Conservation (phyloP, 2,888 invertebrate genomes). For the Branchipolynoe longqiensis region DNA sequence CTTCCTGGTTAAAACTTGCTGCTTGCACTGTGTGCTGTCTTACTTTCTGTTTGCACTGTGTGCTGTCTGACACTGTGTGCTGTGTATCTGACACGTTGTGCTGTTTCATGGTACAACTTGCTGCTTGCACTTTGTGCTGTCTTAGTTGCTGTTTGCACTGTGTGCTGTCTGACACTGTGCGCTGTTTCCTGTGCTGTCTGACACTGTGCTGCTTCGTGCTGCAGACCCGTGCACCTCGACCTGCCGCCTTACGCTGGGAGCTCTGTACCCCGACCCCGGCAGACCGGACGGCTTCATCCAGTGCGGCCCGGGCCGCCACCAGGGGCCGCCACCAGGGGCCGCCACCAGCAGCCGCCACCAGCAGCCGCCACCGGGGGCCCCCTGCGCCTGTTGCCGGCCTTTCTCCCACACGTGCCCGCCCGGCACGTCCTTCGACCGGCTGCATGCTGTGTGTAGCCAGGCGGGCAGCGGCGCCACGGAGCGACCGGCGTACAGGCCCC, state of each 20-base stretch:
- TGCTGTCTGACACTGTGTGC: too few species aligned
- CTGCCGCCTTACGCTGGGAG: conserved; percentile 47
- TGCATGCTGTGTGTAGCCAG: conserved; percentile 5
- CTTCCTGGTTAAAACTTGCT: too few species aligned
- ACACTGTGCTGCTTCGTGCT: not conserved
- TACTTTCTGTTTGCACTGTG: too few species aligned
- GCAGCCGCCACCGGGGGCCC: not conserved
- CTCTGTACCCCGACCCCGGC: conserved; percentile 50
- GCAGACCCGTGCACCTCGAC: conserved; percentile 28
- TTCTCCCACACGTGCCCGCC: conserved; percentile 41
- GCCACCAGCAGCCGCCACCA: not conserved
- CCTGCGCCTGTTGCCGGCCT: conserved; percentile 44
- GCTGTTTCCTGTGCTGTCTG: too few species aligned
- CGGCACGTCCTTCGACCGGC: conserved; percentile 44
- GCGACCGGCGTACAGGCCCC: not conserved
- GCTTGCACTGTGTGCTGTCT: too few species aligned
- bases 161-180: too few species aligned
- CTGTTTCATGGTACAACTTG: too few species aligned
- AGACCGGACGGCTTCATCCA: conserved; percentile 59
- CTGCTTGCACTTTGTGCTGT: too few species aligned
- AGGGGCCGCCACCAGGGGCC: conserved; percentile 30
- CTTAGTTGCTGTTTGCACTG: too few species aligned
- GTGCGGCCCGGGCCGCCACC: conserved; percentile 56
- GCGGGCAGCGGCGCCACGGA: not conserved
- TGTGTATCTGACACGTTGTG: too few species aligned